Evolutionary conservation across 2,797 vertebrate species (phyloP).

Genomic region (Champsocephalus esox): DNA sequence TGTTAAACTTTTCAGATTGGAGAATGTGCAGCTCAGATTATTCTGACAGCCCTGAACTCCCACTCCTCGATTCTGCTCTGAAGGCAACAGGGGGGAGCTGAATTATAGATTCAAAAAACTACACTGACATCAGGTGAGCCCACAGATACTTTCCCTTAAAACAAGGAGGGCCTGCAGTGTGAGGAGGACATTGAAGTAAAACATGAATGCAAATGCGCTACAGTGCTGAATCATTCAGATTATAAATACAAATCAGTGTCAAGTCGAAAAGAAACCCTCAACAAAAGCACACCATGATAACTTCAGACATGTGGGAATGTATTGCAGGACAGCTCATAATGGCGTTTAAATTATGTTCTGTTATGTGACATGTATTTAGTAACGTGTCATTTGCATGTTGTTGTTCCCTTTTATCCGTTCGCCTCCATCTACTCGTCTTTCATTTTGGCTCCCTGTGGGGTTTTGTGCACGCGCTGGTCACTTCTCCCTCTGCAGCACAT

Average conservation of each 20-base stretch:
- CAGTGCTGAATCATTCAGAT: conserved; percentile 9
- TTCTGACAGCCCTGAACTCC: conserved; percentile 41
- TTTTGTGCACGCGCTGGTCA: no score
- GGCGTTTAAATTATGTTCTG: neutral
- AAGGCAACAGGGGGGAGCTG: conserved; percentile 35
- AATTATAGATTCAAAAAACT: conserved; percentile 70
- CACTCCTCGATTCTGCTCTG: conserved; percentile 2
- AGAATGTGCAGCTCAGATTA: conserved; percentile 41
- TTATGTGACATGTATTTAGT: no score
- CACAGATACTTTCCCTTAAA: conserved; percentile 13
- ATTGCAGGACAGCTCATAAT: neutral
- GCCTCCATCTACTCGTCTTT: no score
- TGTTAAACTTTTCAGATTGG: conserved; percentile 15
- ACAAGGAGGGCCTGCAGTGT: neutral
- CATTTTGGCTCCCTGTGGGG: no score
- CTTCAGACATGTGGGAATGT: neutral
- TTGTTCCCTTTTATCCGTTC: no score
- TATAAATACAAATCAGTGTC: neutral
- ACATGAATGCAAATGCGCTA: conserved; percentile 6
- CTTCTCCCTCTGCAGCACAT: no score
- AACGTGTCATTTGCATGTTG: no score
- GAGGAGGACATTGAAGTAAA: conserved; percentile 1
- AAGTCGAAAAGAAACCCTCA: neutral
- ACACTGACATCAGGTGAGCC: conserved; percentile 42
- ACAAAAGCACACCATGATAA: fast-evolving